Conservation (phyloP, 1,140 invertebrate genomes). For the Andricus grossulariae region DNA sequence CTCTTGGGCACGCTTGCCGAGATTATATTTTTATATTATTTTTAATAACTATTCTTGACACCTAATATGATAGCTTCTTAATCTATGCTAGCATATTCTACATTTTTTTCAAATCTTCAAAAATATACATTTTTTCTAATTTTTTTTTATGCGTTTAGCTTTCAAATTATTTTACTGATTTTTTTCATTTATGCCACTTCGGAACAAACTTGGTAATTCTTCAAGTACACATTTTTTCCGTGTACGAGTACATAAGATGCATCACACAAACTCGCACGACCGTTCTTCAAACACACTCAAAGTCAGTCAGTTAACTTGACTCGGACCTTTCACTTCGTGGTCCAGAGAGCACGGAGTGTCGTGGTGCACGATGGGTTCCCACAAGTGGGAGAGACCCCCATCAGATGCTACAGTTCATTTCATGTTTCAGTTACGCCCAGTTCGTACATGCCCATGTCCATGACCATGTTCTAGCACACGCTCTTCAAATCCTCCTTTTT, state of each 20-base stretch:
- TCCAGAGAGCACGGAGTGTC: conserved; percentile 71
- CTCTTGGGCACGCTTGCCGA: too few species aligned
- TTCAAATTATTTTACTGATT: neutral
- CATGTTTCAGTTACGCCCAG: conserved; percentile 54
- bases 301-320: conserved; percentile 65
- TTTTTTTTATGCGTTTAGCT: neutral
- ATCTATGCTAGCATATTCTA: too few species aligned
- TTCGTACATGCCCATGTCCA: neutral
- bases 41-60: too few species aligned
- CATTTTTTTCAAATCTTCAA: too few species aligned
- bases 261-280: conserved; percentile 46
- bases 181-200: too few species aligned
- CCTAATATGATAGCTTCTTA: too few species aligned
- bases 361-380: conserved; percentile 68
- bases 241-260: neutral
- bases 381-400: conserved; percentile 66
- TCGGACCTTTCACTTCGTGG: conserved; percentile 74
- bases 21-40: too few species aligned
- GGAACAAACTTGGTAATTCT: neutral
- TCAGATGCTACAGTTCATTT: conserved; percentile 68
- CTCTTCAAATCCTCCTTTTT: conserved; percentile 2
- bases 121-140: neutral
- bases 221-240: neutral
- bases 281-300: conserved; percentile 60
- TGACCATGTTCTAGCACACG: conserved; percentile 4